phyloP scores from a whole-genome alignment of 2,797 vertebrate species.

The Enteromius unitaeniatus region DNA sequence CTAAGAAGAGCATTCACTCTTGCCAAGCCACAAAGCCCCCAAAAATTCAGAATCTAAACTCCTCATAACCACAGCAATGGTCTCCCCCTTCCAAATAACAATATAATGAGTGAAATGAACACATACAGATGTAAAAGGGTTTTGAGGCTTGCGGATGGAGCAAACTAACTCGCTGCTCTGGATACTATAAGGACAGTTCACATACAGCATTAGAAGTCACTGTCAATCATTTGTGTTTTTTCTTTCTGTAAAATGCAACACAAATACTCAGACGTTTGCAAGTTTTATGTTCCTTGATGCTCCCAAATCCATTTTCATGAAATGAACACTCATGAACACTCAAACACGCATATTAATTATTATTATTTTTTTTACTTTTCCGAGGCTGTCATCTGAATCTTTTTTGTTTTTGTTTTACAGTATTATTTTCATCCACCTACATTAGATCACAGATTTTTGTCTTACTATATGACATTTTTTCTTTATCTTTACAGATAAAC shows the following conservation, averaged over 20 bases:
- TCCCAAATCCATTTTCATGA: constrained; percentile 27
- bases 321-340: too few relatives aligned
- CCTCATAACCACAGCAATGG: constrained; percentile 12
- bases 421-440: constrained; percentile 76
- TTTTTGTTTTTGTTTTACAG: constrained; percentile 72
- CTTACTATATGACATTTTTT: constrained; percentile 70
- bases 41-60: constrained; percentile 8
- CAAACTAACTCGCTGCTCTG: background rate
- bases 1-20: background rate
- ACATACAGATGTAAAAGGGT: constrained; percentile 30
- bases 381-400: constrained; percentile 61
- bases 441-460: constrained; percentile 75
- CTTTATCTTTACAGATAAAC: constrained; percentile 63
- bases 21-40: constrained; percentile 32
- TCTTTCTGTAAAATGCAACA: background rate
- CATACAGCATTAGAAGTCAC: background rate
- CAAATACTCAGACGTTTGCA: background rate
- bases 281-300: background rate
- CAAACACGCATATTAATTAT: constrained; percentile 47
- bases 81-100: constrained; percentile 7
- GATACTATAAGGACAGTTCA: constrained; percentile 6
- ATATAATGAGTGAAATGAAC: constrained; percentile 34
- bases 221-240: constrained; percentile 1
- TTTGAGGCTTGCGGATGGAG: background rate
- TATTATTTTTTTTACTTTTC: constrained; percentile 53